phyloP scores from a whole-genome alignment of 2,113 vertebrate species.

The Poicephalus meyeri region DNA sequence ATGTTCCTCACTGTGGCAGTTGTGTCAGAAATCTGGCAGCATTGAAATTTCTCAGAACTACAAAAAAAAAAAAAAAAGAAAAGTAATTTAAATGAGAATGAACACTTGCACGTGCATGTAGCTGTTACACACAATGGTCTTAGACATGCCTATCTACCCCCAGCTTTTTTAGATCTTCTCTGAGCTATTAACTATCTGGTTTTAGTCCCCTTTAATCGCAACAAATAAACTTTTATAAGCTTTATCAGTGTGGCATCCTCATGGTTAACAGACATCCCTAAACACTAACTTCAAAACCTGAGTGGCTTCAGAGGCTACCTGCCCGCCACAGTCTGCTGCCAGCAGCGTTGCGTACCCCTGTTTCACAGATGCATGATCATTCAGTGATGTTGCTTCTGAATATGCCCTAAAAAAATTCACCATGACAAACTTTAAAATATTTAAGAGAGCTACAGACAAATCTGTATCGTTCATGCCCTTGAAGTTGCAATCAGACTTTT shows the following conservation, averaged over 20 bases:
- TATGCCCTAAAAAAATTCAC: background rate
- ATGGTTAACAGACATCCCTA: rapidly evolving
- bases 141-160: background rate
- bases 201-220: background rate
- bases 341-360: background rate
- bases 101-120: rapidly evolving
- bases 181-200: background rate
- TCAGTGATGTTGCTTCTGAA: background rate
- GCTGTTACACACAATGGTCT: rapidly evolving
- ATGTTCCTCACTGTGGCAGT: background rate
- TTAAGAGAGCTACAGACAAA: background rate
- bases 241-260: background rate
- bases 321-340: background rate
- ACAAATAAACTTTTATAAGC: too few relatives aligned
- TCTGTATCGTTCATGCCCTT: background rate
- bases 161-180: rapidly evolving
- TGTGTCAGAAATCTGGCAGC: background rate
- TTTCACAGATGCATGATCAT: background rate
- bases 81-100: background rate
- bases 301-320: background rate
- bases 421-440: background rate
- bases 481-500: background rate
- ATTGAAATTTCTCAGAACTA: background rate
- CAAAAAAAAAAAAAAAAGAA: background rate
- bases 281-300: background rate